Evolutionary conservation across 1,140 invertebrate genomes (phyloP), one percentile per base, ranked within the genome.

Genomic region (Drosophila kanapiae): DNA sequence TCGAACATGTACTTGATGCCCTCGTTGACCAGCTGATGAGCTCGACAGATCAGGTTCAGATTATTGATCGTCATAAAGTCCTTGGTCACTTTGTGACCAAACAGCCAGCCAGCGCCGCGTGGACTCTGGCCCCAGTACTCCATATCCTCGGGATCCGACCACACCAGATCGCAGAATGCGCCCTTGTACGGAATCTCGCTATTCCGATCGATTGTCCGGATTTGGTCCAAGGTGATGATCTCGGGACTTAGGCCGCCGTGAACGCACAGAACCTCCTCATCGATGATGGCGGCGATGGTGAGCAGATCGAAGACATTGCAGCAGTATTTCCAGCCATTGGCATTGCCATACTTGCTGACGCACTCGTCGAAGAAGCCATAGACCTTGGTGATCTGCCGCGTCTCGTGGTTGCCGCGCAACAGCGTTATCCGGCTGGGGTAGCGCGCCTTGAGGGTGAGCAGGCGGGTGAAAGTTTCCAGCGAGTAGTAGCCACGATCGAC

Each of bases 281-380:
- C 98, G 91, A 99, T 98, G 88, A 99, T 96, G 87, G 98, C 99
- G 93, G 98, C 98, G 90, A 99, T 96, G 86, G 98, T 99, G 37
- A 99, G 95, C 65, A 99, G 95, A 95, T 99, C 98, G 94, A 99
- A 99, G 45, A 99, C 98, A 94, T 96, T 96, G 94, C 98, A 99
- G 93, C 98, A 99, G 93, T 99, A 98, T 93, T 98, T 98, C 99
- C 99, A 99, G 45, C 98, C 98, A 95, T 99, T 99, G 56, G 97
- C 96, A 95, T 99, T 99, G 57, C 98, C 99, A 95, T 99, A 99
- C 94, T 99, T 99, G 64, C 96, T 98, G 91, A 99, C 96, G 94
- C 99, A 99, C 94, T 99, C 99, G 95, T 99, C 98, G 94, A 99
- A 99, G 95, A 99, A 99, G 48, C 99, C 99, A 95, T 99, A 99